These are phyloP conservation scores for Neolamprologus sp. DNA, from an alignment of 2,113 vertebrate genomes.

Conservation along the genomic window DNA sequence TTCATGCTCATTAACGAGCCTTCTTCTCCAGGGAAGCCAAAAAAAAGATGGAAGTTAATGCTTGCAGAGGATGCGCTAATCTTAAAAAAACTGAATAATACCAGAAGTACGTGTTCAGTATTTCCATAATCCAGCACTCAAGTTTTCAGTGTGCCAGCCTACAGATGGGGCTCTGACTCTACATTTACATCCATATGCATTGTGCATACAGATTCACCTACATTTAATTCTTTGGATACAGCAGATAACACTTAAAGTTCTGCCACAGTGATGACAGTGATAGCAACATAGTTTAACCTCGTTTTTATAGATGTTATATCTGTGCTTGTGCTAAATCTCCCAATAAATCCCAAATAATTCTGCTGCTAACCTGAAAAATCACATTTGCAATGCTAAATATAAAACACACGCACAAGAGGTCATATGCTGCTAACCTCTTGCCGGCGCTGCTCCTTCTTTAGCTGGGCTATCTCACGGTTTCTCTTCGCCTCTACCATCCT, in stretches of 20 bases:
- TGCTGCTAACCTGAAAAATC: not conserved
- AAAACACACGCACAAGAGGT: not conserved
- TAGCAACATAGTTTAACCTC: not conserved
- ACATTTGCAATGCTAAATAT: not conserved
- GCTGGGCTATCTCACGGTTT: conserved; percentile 90
- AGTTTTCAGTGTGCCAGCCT: not conserved
- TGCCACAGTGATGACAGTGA: not conserved
- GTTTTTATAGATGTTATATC: not conserved
- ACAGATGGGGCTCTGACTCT: not conserved
- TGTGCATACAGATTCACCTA: not conserved
- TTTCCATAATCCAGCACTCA: not conserved
- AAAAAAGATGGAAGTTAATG: not conserved
- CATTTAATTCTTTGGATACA: not conserved
- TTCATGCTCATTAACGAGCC: not conserved
- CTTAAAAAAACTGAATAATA: not conserved
- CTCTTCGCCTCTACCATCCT: conserved; percentile 88
- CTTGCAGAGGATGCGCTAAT: not conserved
- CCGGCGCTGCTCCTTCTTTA: conserved; percentile 92
- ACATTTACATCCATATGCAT: not conserved
- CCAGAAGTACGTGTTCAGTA: not conserved
- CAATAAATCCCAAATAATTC: not conserved
- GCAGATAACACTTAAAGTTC: not conserved
- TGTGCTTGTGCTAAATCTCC: not conserved
- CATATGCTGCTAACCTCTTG: conserved; percentile 72
- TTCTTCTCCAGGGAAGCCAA: not conserved